These are phyloP conservation scores for Papilio glaucus DNA, from an alignment of 1,140 invertebrate species.

Conservation along the genomic window DNA sequence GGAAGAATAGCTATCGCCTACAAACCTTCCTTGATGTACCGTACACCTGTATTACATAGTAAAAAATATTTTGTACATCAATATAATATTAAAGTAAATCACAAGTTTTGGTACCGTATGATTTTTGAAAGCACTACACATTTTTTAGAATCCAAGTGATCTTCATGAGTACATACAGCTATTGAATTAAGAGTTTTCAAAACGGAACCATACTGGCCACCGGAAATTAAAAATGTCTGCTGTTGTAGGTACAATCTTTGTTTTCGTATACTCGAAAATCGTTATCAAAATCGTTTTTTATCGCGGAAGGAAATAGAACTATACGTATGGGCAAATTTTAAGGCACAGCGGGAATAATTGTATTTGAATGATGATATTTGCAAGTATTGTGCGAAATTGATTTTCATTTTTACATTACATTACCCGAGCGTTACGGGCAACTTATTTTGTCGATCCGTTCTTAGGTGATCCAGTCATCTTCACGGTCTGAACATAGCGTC, in stretches of 20 bases:
- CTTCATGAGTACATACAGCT: not conserved
- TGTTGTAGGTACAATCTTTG: slow-evolving; percentile 1
- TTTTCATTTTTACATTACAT: too few relatives aligned
- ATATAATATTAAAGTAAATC: not conserved
- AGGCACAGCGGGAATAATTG: too few relatives aligned
- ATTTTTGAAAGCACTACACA: not conserved
- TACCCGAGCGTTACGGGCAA: too few relatives aligned
- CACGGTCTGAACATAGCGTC: too few relatives aligned
- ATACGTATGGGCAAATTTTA: not conserved
- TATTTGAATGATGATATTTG: too few relatives aligned
- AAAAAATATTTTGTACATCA: too few relatives aligned
- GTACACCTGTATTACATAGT: too few relatives aligned
- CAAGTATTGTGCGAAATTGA: too few relatives aligned
- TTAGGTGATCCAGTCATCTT: too few relatives aligned
- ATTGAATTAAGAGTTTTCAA: not conserved
- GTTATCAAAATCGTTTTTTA: slow-evolving; percentile 11
- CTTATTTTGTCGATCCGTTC: too few relatives aligned
- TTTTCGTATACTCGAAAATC: not conserved
- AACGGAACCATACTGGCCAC: slow-evolving; percentile 9
- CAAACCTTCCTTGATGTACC: too few relatives aligned
- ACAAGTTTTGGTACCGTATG: not conserved
- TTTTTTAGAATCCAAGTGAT: slow-evolving; percentile 17
- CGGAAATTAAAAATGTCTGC: slow-evolving; percentile 16
- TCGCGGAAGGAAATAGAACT: not conserved
- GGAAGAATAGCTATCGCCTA: too few relatives aligned